Base-by-base conservation (phyloP, 2,888 invertebrate genomes). In the Polia nebulosa region DNA sequence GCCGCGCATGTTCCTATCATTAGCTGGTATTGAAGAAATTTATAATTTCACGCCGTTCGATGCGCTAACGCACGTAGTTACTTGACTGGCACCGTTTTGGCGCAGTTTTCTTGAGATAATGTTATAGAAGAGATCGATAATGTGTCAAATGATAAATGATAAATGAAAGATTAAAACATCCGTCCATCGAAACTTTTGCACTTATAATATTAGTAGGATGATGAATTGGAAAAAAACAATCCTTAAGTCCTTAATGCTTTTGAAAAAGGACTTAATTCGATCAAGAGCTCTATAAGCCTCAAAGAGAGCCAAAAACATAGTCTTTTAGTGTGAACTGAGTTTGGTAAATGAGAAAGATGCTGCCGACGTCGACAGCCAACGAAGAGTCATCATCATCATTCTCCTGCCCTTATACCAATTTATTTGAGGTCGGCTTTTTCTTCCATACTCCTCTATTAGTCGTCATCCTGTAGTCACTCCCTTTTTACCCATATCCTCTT, bases 41-140 rank as follows among this genome's bases (percentile, higher is more conserved):
- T 85, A 88, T 86, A 87, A 88, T 88, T 87, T 88, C 80, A 87
- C 85, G 86, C 72, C 78, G 80, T 70, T 83, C 73, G 70, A 29
- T 63, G 69, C 75, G 55, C 57, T 45, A 0, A 22, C 60, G 36
- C 76, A 80, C 63, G 79, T 62, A 32, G 15, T 29, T 51, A 74
- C 44, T 32, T 29, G 4, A 22, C 47, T 52, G 52, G 47, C 47
- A 73, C 56, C 61, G 61, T 58, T 75, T 76, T 76, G 79, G 79
- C 44, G 76, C 61, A 61, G 58, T 76, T 78, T 61, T 78, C 79
- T 57, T 59, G 27, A 60, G 44, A 22, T 29, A 56, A 39, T 41
- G 27, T 56, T 17, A 32, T 34, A 22, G 53, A 49, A 32, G 25
- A 61, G 55, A 64, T 60, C 36, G 44, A 58, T 61, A 29, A 61